phyloP scores from a whole-genome alignment of 2,797 vertebrate species.

The Melopsittacus undulatus region DNA sequence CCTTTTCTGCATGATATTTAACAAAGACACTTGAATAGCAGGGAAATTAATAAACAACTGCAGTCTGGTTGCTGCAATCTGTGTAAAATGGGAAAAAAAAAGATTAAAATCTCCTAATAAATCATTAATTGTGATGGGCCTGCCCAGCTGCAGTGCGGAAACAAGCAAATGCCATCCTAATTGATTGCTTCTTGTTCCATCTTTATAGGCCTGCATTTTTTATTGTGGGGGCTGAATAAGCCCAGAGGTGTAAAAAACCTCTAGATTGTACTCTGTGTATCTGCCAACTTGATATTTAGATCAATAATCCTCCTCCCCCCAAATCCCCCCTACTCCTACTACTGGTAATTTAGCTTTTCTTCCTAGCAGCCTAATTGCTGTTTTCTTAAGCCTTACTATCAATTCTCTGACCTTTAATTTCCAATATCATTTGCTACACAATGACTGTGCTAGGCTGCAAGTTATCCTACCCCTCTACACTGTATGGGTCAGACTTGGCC shows the following conservation, averaged over 20 bases:
- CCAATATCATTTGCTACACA: not conserved
- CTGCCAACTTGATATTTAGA: constrained; percentile 65
- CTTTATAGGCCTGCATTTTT: constrained; percentile 56
- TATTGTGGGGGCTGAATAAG: constrained; percentile 43
- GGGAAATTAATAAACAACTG: constrained; percentile 24
- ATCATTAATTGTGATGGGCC: constrained; percentile 65
- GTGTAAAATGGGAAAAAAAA: not conserved
- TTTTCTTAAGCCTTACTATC: constrained; percentile 65
- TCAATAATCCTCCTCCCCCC: not conserved
- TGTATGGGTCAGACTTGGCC: rapidly evolving
- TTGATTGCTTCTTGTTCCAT: constrained; percentile 62
- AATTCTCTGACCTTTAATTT: constrained; percentile 70
- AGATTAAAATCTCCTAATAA: constrained; percentile 45
- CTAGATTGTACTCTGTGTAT: constrained; percentile 27
- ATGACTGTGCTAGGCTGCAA: not conserved
- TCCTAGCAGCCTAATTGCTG: constrained; percentile 62
- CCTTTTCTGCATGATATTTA: not conserved
- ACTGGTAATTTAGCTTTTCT: constrained; percentile 52
- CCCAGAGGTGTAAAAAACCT: constrained; percentile 67
- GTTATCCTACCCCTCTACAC: not conserved
- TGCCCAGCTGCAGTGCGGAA: constrained; percentile 33
- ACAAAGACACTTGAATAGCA: not conserved
- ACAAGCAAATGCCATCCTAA: constrained; percentile 66
- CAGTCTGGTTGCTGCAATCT: not conserved
- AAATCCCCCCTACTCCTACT: not conserved